Evolutionary conservation across 92 coral and sea anemone genomes (phyloP).

Genomic region (Pocillopora meandrina): DNA sequence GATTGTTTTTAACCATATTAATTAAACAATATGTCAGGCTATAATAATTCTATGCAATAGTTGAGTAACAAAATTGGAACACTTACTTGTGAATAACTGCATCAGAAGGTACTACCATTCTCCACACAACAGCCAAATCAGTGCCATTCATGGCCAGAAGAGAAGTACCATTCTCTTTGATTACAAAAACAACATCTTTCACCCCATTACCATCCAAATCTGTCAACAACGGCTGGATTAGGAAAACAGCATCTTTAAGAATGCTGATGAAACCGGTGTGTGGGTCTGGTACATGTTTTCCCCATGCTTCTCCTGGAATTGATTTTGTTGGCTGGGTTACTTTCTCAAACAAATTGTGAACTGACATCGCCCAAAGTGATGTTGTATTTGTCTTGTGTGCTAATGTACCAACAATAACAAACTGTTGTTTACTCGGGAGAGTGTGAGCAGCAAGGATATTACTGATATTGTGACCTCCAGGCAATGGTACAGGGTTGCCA

Average conservation of each 20-base stretch:
- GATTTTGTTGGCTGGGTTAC: neutral
- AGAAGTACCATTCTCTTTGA: conserved; percentile 36
- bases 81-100: conserved; percentile 48
- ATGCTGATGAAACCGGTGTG: conserved; percentile 67
- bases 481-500: conserved; percentile 54
- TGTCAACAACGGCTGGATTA: conserved; percentile 54
- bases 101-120: conserved; percentile 36
- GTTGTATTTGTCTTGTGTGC: conserved; percentile 40
- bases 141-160: conserved; percentile 76
- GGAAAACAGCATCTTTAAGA: conserved; percentile 31
- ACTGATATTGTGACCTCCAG: conserved; percentile 25
- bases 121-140: conserved; percentile 62
- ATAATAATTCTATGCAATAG: neutral
- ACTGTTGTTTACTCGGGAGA: conserved; percentile 44
- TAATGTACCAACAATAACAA: conserved; percentile 55
- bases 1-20: no score
- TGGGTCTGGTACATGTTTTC: conserved; percentile 49
- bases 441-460: conserved; percentile 47
- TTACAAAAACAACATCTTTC: conserved; percentile 65
- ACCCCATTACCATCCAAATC: conserved; percentile 72
- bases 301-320: conserved; percentile 60
- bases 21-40: no score
- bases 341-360: conserved; percentile 51
- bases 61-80: neutral
- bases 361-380: conserved; percentile 61